phyloP scores from a whole-genome alignment of 2,888 invertebrate species.

The Cyclophora punctaria region DNA sequence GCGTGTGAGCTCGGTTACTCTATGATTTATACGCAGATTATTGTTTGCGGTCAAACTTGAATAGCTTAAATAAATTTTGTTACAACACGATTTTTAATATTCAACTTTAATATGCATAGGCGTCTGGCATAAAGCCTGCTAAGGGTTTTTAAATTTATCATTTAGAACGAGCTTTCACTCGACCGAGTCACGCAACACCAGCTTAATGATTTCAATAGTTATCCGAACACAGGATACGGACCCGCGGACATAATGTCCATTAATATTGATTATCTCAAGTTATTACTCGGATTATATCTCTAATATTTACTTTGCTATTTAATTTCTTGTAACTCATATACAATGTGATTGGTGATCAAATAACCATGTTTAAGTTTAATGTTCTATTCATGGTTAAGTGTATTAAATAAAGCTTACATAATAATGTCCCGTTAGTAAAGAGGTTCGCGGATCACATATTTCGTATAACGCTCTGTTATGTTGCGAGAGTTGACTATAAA shows the following conservation, averaged over 20 bases:
- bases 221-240: slow-evolving; percentile 25
- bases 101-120: slow-evolving; percentile 34
- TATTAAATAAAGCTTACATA: slow-evolving; percentile 7
- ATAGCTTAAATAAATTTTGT: slow-evolving; percentile 47
- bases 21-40: slow-evolving; percentile 60
- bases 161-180: slow-evolving; percentile 54
- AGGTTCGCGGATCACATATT: slow-evolving; percentile 2
- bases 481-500: slow-evolving; percentile 3
- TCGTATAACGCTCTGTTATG: background rate
- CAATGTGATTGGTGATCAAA: background rate
- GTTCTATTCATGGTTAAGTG: slow-evolving; percentile 4
- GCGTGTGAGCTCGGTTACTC: slow-evolving; percentile 45
- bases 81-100: slow-evolving; percentile 47
- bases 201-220: slow-evolving; percentile 32
- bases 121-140: slow-evolving; percentile 33
- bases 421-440: slow-evolving; percentile 7
- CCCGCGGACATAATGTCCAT: background rate
- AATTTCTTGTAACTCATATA: background rate
- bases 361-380: slow-evolving; percentile 3
- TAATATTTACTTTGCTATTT: background rate
- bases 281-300: background rate
- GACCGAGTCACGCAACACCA: slow-evolving; percentile 51
- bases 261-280: slow-evolving; percentile 4
- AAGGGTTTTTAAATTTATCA: slow-evolving; percentile 50
- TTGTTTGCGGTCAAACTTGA: slow-evolving; percentile 52